Base-by-base conservation (phyloP, 92 coral and sea anemone genomes). In the Parazoanthus swiftii region DNA sequence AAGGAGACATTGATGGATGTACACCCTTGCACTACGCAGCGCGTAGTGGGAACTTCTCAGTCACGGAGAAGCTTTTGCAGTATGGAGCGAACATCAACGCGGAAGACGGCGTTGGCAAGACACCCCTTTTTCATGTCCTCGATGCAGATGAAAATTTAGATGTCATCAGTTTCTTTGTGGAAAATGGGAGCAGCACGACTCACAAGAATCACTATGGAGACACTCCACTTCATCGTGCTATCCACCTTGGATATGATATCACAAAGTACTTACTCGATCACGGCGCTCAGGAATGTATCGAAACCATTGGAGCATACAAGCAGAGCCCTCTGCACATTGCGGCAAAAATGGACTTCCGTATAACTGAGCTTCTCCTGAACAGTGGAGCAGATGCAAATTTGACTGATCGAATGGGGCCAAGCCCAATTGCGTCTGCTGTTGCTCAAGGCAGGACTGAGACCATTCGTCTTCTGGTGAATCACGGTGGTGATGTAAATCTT, bases 141-240 rank as follows among this genome's bases (percentile, higher is more conserved):
- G 87, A 84, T 84, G 78, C 87, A 21, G 87, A 84, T 46, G 87
- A 48, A 71, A 84, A 50, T 33, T 84, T 84, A 84, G 87, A 84
- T 71, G 67, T 84, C 35, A 84, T 84, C 25, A 70, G 21, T 50
- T 84, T 43, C 68, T 84, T 84, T 21, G 66, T 84, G 14, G 44
- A 25, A 9, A 72, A 84, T 72, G 87, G 87, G 16, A 71, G 87
- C 56, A 44, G 79, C 26, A 68, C 78, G 25, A 84, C 78, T 13
- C 87, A 70, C 43, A 71, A 51, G 29, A 84, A 84, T 36, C 51
- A 70, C 7, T 70, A 84, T 84, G 87, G 87, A 7, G 87, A 84
- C 44, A 84, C 87, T 29, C 87, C 87, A 6, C 66, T 84, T 44
- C 87, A 84, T 20, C 87, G 87, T 15, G 87, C 77, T 6, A 71